Evolutionary conservation across 64 coral and sea anemone species (phyloP), one percentile per base, ranked within the genome.

Genomic region (Stylophora pistillata): DNA sequence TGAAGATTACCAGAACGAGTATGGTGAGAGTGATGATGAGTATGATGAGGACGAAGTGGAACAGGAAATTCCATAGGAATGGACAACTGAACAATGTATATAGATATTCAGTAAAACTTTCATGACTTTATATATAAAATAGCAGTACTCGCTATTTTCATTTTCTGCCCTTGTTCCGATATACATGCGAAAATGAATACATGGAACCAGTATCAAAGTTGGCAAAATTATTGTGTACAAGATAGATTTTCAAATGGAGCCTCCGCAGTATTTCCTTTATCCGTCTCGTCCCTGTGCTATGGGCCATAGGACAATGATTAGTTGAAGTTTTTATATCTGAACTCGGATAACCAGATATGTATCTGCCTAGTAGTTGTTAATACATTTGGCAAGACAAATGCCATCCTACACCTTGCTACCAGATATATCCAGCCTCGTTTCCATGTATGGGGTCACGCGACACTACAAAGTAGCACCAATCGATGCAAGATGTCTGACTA

Each of bases 111-210:
- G 85, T 87, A 87, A 87, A n/a, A 87, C 13, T 87, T 87, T 87
- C 71, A 87, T 87, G 85, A 87, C 70, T 87, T 74, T 89, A 89
- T 89, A 79, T 79, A 89, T 78, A 79, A 89, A 89, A 89, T 89
- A 89, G 61, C 76, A 89, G 62, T 89, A 89, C 62, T 89, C 75
- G 87, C 75, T 89, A 89, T 79, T 89, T 89, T 89, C 87, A 89
- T 89, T 89, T 89, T 79, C 75, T 89, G 87, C 87, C 74, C 87
- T 79, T 89, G 87, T 89, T 89, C 74, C 56, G 61, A 82, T 82
- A 79, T 69, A 89, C 74, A 89, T 89, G 87, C 58, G 87, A 89
- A 89, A 82, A 82, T 89, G 75, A 78, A 89, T 78, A 87, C 56
- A 76, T 87, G 85, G 85, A 87, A 86, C 83, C 83, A 87, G 85